Evolutionary conservation across 2,113 vertebrate genomes (phyloP).

Genomic region (Oryzias melastigma): DNA sequence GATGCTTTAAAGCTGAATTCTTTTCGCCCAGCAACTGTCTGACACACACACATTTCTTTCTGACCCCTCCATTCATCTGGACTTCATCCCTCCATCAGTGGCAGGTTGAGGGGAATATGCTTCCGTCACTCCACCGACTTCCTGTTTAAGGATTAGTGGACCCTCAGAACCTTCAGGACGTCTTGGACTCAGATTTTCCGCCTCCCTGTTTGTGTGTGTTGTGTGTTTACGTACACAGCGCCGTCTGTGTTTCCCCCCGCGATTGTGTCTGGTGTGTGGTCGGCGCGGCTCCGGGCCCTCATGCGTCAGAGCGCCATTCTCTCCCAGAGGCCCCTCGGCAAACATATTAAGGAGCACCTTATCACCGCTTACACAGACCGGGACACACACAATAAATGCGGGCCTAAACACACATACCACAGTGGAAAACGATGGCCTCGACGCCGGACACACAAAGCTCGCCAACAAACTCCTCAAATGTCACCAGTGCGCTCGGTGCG

Average conservation of each 20-base stretch:
- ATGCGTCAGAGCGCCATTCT: constrained; percentile 78
- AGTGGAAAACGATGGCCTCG: constrained; percentile 58
- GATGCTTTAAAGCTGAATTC: constrained; percentile 61
- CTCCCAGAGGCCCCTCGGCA: constrained; percentile 70
- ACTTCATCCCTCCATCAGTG: neutral
- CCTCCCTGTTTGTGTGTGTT: too few relatives aligned
- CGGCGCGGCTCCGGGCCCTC: constrained; percentile 63
- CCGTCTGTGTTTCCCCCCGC: constrained; percentile 33
- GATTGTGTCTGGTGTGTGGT: constrained; percentile 39
- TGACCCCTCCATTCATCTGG: neutral
- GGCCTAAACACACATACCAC: constrained; percentile 40
- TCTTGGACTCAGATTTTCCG: too few relatives aligned
- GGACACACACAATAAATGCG: constrained; percentile 52
- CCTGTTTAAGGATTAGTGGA: constrained; percentile 40
- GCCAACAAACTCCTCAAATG: constrained; percentile 77
- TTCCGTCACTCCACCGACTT: constrained; percentile 44
- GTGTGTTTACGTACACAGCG: neutral
- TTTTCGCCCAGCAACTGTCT: constrained; percentile 67
- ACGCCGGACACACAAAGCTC: constrained; percentile 67
- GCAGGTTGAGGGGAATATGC: neutral
- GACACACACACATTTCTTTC: constrained; percentile 4
- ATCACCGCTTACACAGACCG: constrained; percentile 77
- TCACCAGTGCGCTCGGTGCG: constrained; percentile 55
- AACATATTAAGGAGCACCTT: constrained; percentile 80
- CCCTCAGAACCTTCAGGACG: neutral